Evolutionary conservation across 2,113 vertebrate species (phyloP).

Genomic region (Scopus umbretta): DNA sequence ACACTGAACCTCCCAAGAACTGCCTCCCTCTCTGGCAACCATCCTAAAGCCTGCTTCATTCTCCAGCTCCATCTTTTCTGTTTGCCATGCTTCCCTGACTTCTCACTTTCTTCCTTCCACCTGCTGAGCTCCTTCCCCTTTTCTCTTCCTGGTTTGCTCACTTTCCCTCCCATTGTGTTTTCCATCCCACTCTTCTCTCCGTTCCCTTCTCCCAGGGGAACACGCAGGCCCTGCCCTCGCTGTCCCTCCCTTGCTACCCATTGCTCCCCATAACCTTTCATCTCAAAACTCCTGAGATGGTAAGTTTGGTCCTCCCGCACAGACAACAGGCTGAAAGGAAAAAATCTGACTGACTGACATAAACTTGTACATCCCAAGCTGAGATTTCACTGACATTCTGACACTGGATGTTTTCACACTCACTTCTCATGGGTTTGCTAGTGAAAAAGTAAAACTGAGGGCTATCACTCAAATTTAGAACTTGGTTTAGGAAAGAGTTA

Average conservation of each 20-base stretch:
- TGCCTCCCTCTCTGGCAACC: neutral
- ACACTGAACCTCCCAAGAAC: neutral
- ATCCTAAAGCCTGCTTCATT: neutral
- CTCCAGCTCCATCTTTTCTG: neutral
- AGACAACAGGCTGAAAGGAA: neutral
- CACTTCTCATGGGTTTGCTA: neutral
- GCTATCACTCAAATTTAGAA: neutral
- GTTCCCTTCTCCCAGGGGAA: neutral
- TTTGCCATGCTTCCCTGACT: neutral
- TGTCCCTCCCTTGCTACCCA: neutral
- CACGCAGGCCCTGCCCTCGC: fast-evolving
- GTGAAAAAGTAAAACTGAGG: neutral
- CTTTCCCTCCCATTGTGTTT: neutral
- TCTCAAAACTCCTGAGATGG: neutral
- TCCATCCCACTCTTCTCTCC: neutral
- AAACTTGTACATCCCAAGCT: neutral
- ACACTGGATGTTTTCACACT: neutral
- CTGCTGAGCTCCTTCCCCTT: neutral
- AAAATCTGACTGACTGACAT: neutral
- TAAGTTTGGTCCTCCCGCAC: neutral
- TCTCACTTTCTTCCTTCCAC: neutral
- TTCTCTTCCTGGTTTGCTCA: neutral
- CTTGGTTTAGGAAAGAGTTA: neutral
- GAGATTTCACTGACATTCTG: neutral
- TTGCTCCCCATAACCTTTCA: neutral